Percentiles rank a stretch among this genome's conserved stretches.
Conservation (phyloP, 2,888 invertebrate species). For the Drosophila ochracea region DNA sequence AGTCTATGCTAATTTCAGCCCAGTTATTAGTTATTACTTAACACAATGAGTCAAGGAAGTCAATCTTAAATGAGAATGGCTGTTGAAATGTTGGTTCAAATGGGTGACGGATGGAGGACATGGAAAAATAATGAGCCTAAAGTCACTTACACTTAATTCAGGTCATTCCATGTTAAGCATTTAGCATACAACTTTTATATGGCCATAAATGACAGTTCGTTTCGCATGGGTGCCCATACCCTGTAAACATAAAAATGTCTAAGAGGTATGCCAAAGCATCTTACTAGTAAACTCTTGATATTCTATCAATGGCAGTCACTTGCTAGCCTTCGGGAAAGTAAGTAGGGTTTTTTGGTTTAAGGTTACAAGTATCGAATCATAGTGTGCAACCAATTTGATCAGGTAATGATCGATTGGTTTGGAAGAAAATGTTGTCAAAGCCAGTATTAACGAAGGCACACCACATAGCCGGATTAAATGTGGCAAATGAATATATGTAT, state of each 20-base stretch:
- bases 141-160: slow-evolving; percentile 43
- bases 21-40: neutral
- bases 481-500: too few relatives aligned
- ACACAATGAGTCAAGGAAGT: neutral
- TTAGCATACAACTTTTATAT: slow-evolving; percentile 55
- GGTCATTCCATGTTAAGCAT: slow-evolving; percentile 62
- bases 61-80: neutral
- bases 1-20: neutral
- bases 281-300: neutral
- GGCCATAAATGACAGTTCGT: slow-evolving; percentile 54
- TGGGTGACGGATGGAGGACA: slow-evolving; percentile 1
- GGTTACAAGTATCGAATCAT: neutral
- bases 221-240: slow-evolving; percentile 16
- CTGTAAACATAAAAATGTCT: neutral
- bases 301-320: too few relatives aligned
- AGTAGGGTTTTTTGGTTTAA: neutral
- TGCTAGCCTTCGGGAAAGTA: too few relatives aligned
- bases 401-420: too few relatives aligned
- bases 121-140: slow-evolving; percentile 10
- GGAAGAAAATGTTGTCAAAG: too few relatives aligned
- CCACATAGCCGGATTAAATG: too few relatives aligned
- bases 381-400: too few relatives aligned
- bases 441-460: too few relatives aligned
- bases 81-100: neutral
- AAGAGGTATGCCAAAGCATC: neutral